Conservation (phyloP, 1,140 invertebrate species). For the Cotesia typhae region DNA sequence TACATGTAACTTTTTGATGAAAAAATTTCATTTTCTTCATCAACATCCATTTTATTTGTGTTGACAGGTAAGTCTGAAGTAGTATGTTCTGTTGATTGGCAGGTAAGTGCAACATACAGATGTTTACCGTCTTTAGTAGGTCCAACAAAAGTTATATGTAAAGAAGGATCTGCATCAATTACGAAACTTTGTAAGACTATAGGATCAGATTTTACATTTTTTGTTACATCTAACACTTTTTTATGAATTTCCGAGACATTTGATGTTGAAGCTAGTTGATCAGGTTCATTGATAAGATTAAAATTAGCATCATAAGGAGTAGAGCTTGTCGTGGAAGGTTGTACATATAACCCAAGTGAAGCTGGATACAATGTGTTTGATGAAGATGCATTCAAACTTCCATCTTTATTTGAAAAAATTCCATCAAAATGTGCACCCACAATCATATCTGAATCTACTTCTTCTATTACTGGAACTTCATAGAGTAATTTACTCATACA, state of each 20-base stretch:
- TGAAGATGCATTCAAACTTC: constrained; percentile 54
- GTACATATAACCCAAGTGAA: constrained; percentile 49
- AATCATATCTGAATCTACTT: constrained; percentile 59
- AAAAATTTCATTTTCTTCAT: constrained; percentile 61
- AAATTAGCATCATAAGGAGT: constrained; percentile 52
- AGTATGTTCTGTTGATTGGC: constrained; percentile 35
- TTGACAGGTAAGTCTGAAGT: constrained; percentile 42
- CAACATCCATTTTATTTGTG: constrained; percentile 64
- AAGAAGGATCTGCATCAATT: constrained; percentile 55
- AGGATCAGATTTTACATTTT: constrained; percentile 56
- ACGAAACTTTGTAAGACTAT: constrained; percentile 58
- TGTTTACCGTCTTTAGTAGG: constrained; percentile 73
- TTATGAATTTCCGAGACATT: constrained; percentile 54
- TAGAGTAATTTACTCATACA: constrained; percentile 62
- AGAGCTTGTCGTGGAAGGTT: constrained; percentile 36
- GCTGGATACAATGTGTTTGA: constrained; percentile 57
- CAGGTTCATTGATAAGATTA: constrained; percentile 55
- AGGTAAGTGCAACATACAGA: constrained; percentile 72
- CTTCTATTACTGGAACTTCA: constrained; percentile 62
- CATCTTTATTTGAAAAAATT: constrained; percentile 47
- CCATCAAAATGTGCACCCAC: constrained; percentile 53
- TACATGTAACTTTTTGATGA: constrained; percentile 59
- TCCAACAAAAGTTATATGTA: constrained; percentile 70
- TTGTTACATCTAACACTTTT: constrained; percentile 53
- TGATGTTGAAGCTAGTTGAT: constrained; percentile 61